Evolutionary conservation across 2,113 vertebrate genomes (phyloP), one percentile per base, ranked within the genome.

Genomic region (Colaptes auratus): DNA sequence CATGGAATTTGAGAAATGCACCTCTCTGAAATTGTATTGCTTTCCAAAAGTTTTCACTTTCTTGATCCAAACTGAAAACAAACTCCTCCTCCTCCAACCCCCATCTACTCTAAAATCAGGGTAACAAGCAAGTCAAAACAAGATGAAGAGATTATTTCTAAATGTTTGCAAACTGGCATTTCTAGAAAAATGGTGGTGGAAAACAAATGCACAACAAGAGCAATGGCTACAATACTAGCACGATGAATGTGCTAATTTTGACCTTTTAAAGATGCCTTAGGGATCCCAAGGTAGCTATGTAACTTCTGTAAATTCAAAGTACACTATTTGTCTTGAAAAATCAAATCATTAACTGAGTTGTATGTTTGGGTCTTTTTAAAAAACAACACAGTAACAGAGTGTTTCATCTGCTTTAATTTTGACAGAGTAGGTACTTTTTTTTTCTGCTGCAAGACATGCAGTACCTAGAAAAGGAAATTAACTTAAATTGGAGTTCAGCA

Each of bases 251-350:
- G 0, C 30, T 19, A 46, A 33, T 35, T 92, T 70, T 92, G 70
- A 86, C 65, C 82, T 91, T 93, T 93, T 66, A 78, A 89, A 82
- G 44, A 78, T 50, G 53, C 27, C 44, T 88, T 75, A 81, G 81
- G 76, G 66, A 88, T 83, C 50, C 66, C 61, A 90, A 90, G 35
- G 48, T 50, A 86, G 48, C 35, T 63, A 33, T 48, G 36, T 7
- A 82, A 82, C 27, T 67, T 65, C 67, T 79, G 24, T 23, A 39
- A 39, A 60, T 15, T 75, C 4, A 85, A 87, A 88, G 23, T 36
- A 67, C 21, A 44, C 16, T 61, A 69, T 78, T 76, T 87, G 17
- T 82, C 88, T 90, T n/a, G 72, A 83, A 89, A 91, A 94, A 81
- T 88, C 36, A 90, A 90, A 93, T 74, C 16, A 74, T 52, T 20